phyloP scores from a whole-genome alignment of 1,140 invertebrate genomes.

The Philotrypesis tridentata region DNA sequence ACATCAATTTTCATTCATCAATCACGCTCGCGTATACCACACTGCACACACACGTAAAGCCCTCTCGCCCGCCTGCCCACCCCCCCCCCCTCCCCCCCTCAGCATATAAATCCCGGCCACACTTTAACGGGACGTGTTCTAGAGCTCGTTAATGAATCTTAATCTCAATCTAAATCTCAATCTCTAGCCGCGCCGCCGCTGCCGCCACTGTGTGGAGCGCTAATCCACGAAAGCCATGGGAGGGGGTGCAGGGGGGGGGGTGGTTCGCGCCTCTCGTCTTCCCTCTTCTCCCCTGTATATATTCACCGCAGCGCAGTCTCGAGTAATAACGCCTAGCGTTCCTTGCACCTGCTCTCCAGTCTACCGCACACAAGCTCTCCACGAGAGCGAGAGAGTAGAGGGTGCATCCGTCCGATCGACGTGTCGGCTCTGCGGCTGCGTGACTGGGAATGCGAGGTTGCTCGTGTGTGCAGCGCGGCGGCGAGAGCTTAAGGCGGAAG shows the following conservation, averaged over 20 bases:
- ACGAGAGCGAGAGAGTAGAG: no score
- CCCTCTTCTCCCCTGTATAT: no score
- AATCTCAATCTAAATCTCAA: constrained; percentile 44
- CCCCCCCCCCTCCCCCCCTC: background rate
- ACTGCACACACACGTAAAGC: background rate
- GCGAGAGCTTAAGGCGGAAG: no score
- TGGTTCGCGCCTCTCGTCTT: no score
- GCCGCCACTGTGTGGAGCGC: no score
- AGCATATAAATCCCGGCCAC: background rate
- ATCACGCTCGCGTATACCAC: background rate
- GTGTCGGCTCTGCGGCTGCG: background rate
- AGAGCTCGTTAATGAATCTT: constrained; percentile 43
- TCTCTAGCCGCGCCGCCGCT: background rate
- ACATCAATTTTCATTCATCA: constrained; percentile 37
- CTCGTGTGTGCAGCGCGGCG: no score
- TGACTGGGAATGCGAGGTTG: background rate
- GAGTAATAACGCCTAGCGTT: background rate
- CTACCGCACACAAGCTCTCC: background rate
- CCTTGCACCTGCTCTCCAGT: background rate
- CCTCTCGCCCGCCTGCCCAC: constrained; percentile 6
- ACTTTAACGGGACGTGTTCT: constrained; percentile 22
- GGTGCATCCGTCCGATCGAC: background rate
- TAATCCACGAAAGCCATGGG: constrained; percentile 3
- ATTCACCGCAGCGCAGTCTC: background rate
- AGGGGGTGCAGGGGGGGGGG: background rate